Percentiles rank a stretch among this genome's conserved stretches.
Evolutionary conservation across 2,888 invertebrate species (phyloP).

Genomic region (Xiphydria camelus): DNA sequence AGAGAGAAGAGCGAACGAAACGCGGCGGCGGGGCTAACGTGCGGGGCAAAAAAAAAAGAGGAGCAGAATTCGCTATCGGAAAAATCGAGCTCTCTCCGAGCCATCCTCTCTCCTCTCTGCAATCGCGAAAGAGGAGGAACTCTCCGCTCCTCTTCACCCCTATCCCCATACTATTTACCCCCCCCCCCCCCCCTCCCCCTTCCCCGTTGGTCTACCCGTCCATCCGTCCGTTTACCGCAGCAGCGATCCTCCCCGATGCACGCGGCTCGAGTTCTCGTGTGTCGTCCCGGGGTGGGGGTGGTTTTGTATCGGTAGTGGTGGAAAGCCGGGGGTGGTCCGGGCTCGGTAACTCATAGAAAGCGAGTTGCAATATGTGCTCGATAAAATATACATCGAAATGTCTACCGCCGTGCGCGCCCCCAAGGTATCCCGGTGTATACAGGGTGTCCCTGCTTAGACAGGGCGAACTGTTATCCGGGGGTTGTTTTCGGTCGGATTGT

Average conservation of each 20-base stretch:
- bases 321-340: no score
- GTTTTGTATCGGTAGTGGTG: no score
- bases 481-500: no score
- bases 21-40: slow-evolving; percentile 32
- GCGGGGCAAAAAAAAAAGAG: slow-evolving; percentile 19
- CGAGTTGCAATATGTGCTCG: slow-evolving; percentile 35
- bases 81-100: slow-evolving; percentile 47
- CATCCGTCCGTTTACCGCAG: slow-evolving; percentile 7
- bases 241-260: slow-evolving; percentile 20
- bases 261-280: slow-evolving; percentile 34
- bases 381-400: slow-evolving; percentile 40
- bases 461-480: no score
- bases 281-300: slow-evolving; percentile 28
- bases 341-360: slow-evolving; percentile 29
- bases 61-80: slow-evolving; percentile 49
- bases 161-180: slow-evolving; percentile 1
- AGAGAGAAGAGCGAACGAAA: slow-evolving; percentile 23
- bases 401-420: no score
- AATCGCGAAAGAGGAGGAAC: no score
- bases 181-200: not conserved
- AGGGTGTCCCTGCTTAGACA: no score
- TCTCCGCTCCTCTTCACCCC: slow-evolving; percentile 3
- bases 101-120: slow-evolving; percentile 4
- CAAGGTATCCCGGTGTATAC: no score
- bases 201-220: not conserved